Evolutionary conservation across 2,113 vertebrate species (phyloP).

Genomic region (Xenopus tropicalis): DNA sequence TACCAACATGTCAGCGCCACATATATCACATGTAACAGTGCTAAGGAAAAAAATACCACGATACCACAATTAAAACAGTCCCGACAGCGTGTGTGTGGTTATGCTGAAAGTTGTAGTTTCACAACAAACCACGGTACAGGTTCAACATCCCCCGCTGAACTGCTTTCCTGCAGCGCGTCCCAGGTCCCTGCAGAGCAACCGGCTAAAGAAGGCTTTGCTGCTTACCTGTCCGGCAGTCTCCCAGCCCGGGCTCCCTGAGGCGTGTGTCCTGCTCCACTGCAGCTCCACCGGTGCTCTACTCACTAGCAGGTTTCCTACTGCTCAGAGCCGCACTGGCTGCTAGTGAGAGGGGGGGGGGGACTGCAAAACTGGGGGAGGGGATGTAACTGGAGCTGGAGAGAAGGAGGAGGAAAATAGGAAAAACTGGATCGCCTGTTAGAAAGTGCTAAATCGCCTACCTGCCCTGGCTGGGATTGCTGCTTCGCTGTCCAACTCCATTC

Average conservation of each 20-base stretch:
- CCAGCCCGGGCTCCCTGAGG: too few relatives aligned
- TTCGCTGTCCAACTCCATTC: too few relatives aligned
- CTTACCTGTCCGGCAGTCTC: background rate
- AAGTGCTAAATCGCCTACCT: too few relatives aligned
- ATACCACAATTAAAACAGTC: background rate
- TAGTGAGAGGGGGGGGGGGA: background rate
- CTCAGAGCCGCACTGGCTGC: background rate
- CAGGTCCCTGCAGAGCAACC: too few relatives aligned
- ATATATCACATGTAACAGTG: background rate
- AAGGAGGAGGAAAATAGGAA: conserved; percentile 6
- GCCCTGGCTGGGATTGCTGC: too few relatives aligned
- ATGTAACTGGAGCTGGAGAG: conserved; percentile 10
- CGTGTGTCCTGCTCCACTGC: background rate
- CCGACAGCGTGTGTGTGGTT: background rate
- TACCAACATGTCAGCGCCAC: too few relatives aligned
- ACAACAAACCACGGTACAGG: background rate
- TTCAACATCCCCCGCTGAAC: too few relatives aligned
- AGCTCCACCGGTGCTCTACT: background rate
- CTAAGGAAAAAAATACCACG: too few relatives aligned
- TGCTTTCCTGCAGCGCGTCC: too few relatives aligned
- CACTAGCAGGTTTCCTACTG: background rate
- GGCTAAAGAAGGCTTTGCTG: too few relatives aligned
- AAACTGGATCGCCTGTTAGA: too few relatives aligned
- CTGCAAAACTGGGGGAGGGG: conserved; percentile 19
- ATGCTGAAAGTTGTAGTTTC: background rate